A percentile compares a stretch with the other conserved stretches of the same genome.
These are phyloP conservation scores for Mycteria americana DNA, from an alignment of 2,797 vertebrate species.

Conservation along the genomic window DNA sequence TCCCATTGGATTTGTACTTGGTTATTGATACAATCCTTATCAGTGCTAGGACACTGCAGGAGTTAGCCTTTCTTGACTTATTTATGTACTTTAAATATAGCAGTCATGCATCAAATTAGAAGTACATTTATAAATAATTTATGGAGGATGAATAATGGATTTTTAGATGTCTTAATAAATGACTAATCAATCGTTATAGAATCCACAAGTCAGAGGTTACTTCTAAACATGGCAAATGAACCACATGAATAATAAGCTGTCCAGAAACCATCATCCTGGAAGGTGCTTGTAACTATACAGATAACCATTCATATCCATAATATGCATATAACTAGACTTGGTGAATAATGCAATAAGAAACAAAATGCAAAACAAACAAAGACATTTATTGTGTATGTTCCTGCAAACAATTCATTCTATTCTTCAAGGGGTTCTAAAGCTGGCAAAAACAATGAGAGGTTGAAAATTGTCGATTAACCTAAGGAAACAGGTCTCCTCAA, in stretches of 20 bases:
- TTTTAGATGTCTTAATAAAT: slow-evolving; percentile 52
- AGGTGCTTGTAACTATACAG: background rate
- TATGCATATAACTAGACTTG: background rate
- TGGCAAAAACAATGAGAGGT: background rate
- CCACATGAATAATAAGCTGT: slow-evolving; percentile 45
- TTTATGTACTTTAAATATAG: slow-evolving; percentile 47
- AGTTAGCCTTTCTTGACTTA: slow-evolving; percentile 20
- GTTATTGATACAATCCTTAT: background rate
- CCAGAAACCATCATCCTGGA: background rate
- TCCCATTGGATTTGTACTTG: background rate
- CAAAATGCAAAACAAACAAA: background rate
- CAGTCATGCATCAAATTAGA: slow-evolving; percentile 43
- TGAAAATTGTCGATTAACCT: background rate
- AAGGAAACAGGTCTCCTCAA: background rate
- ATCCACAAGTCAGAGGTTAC: slow-evolving; percentile 36
- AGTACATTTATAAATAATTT: slow-evolving; percentile 50
- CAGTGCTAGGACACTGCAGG: background rate
- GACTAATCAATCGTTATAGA: slow-evolving; percentile 44
- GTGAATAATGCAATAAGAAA: background rate
- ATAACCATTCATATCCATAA: background rate
- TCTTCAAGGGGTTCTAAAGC: background rate
- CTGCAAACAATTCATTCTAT: background rate
- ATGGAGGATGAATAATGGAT: slow-evolving; percentile 51
- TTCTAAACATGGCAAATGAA: slow-evolving; percentile 50
- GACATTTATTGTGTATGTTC: background rate